Evolutionary conservation across 2,888 invertebrate genomes (phyloP).

Genomic region (Celastrina argiolus): DNA sequence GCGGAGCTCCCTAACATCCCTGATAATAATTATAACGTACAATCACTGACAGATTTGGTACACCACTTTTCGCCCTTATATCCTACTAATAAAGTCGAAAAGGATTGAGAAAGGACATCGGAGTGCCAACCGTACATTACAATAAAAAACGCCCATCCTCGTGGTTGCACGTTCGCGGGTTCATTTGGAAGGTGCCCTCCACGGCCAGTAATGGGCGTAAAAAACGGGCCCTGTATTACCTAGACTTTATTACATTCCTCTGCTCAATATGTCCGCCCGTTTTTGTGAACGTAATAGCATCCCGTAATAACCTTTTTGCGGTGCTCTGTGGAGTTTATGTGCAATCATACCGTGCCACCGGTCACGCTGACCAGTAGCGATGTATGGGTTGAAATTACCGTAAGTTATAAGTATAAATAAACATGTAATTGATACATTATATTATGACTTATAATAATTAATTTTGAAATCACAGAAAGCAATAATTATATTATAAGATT

Average conservation of each 20-base stretch:
- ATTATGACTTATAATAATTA: too few species aligned
- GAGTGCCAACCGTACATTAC: background rate
- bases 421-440: too few species aligned
- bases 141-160: background rate
- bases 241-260: slow-evolving; percentile 37
- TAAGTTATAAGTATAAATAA: too few species aligned
- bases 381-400: background rate
- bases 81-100: too few species aligned
- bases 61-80: too few species aligned
- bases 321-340: slow-evolving; percentile 26
- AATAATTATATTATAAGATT: too few species aligned
- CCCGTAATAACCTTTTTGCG: slow-evolving; percentile 46
- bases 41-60: too few species aligned
- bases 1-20: too few species aligned
- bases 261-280: slow-evolving; percentile 35
- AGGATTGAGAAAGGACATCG: too few species aligned
- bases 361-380: background rate
- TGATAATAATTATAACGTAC: too few species aligned
- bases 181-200: slow-evolving; percentile 36
- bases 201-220: slow-evolving; percentile 37
- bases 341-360: slow-evolving; percentile 6
- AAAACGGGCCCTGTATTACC: slow-evolving; percentile 38
- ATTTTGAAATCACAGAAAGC: too few species aligned
- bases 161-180: slow-evolving; percentile 23
- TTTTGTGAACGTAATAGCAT: slow-evolving; percentile 40